These are phyloP conservation scores for Leuciscus idus DNA, from an alignment of 2,113 vertebrate species.

Conservation along the genomic window DNA sequence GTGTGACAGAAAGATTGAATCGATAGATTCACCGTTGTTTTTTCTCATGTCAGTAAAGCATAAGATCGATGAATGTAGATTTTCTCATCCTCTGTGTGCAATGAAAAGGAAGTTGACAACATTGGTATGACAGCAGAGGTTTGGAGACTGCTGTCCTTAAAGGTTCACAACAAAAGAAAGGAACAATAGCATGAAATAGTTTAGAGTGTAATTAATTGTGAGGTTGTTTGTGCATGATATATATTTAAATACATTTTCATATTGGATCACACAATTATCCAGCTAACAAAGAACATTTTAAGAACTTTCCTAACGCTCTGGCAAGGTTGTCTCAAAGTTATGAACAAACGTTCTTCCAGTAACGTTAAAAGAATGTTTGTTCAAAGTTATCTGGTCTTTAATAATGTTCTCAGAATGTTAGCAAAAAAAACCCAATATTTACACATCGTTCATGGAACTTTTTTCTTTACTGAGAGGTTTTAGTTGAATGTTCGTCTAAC, in stretches of 20 bases:
- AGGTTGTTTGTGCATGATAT: not conserved
- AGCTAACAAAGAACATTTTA: too few species aligned
- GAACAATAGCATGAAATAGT: not conserved
- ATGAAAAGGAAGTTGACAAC: not conserved
- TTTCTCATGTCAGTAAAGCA: not conserved
- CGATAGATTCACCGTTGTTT: not conserved
- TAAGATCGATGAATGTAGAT: not conserved
- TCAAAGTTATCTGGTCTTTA: too few species aligned
- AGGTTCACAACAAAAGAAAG: not conserved
- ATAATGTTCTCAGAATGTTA: too few species aligned
- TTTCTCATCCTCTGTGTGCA: not conserved
- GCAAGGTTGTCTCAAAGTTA: too few species aligned
- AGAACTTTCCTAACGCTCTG: too few species aligned
- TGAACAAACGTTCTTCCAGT: too few species aligned
- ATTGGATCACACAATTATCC: not conserved
- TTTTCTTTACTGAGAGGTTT: too few species aligned
- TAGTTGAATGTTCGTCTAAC: too few species aligned
- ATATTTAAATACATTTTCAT: slow-evolving; percentile 6
- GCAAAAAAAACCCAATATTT: too few species aligned
- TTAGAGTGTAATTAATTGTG: not conserved
- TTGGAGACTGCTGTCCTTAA: not conserved
- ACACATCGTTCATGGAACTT: too few species aligned
- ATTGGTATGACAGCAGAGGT: not conserved
- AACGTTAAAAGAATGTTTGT: too few species aligned
- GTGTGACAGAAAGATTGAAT: not conserved